Evolutionary conservation across 2,888 invertebrate genomes (phyloP).

Genomic region (Cosmia trapezina): DNA sequence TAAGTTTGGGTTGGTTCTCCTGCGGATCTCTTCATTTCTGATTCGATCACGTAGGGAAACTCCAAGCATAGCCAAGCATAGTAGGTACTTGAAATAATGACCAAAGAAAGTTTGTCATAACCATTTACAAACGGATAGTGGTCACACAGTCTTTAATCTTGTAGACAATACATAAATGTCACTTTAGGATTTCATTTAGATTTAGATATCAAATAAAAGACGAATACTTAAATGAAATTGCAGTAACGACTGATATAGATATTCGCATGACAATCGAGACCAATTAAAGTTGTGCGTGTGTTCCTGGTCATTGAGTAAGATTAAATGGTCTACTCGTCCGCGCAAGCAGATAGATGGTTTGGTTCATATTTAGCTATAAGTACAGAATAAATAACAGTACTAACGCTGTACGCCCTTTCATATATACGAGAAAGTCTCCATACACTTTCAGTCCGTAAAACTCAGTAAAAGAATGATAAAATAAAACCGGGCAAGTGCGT

Average conservation of each 20-base stretch:
- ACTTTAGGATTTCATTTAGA: not conserved
- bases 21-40: too few species aligned
- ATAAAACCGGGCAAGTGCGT: conserved; percentile 28
- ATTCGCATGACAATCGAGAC: not conserved
- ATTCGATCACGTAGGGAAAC: too few species aligned
- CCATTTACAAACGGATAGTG: not conserved
- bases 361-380: not conserved
- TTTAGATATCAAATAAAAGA: not conserved
- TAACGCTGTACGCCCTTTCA: too few species aligned
- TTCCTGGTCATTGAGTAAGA: not conserved
- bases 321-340: not conserved
- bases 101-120: not conserved
- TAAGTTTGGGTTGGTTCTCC: too few species aligned
- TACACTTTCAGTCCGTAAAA: conserved; percentile 10
- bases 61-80: too few species aligned
- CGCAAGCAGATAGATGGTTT: not conserved
- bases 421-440: not conserved
- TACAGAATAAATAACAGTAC: too few species aligned
- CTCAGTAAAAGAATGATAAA: conserved; percentile 26
- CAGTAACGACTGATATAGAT: not conserved
- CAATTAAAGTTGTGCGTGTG: not conserved
- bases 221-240: not conserved
- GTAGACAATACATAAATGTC: not conserved
- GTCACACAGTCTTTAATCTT: not conserved
- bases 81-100: not conserved